Percentiles rank a stretch among this genome's conserved stretches.
Evolutionary conservation across 2,888 invertebrate genomes (phyloP).

Genomic region (Lasioglossum vierecki): DNA sequence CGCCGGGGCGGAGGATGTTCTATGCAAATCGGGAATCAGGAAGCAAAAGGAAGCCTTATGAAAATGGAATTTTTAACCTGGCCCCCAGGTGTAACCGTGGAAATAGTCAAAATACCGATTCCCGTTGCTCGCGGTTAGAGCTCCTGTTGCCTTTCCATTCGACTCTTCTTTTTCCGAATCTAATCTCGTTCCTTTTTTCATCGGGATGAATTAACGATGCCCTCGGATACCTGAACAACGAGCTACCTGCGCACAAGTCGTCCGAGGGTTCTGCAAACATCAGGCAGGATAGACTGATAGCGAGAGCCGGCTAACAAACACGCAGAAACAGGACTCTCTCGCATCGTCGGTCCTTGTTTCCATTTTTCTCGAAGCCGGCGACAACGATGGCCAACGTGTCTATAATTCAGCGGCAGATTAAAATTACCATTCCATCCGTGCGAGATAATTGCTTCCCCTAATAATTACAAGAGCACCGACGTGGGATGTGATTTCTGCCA

Average conservation of each 20-base stretch:
- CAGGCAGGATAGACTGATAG: background rate
- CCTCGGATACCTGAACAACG: background rate
- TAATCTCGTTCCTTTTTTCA: background rate
- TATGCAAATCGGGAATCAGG: constrained; percentile 67
- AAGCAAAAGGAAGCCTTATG: constrained; percentile 54
- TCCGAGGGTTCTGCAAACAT: background rate
- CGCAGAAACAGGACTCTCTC: background rate
- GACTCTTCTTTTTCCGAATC: too few relatives aligned
- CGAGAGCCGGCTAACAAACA: background rate
- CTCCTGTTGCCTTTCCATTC: constrained; percentile 1
- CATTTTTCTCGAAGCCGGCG: background rate
- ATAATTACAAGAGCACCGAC: constrained; percentile 10
- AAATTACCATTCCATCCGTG: background rate
- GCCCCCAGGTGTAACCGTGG: constrained; percentile 32
- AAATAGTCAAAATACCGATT: constrained; percentile 48
- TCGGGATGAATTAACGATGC: constrained; percentile 10
- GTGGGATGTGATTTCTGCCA: background rate
- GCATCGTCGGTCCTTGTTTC: background rate
- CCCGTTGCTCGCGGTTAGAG: background rate
- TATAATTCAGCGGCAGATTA: constrained; percentile 2
- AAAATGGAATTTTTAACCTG: constrained; percentile 48
- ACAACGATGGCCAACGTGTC: background rate
- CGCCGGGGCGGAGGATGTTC: constrained; percentile 50
- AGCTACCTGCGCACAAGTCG: constrained; percentile 3
- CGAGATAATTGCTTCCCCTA: constrained; percentile 8